phyloP scores from a whole-genome alignment of 2,888 invertebrate species.

The Clivina fossor region DNA sequence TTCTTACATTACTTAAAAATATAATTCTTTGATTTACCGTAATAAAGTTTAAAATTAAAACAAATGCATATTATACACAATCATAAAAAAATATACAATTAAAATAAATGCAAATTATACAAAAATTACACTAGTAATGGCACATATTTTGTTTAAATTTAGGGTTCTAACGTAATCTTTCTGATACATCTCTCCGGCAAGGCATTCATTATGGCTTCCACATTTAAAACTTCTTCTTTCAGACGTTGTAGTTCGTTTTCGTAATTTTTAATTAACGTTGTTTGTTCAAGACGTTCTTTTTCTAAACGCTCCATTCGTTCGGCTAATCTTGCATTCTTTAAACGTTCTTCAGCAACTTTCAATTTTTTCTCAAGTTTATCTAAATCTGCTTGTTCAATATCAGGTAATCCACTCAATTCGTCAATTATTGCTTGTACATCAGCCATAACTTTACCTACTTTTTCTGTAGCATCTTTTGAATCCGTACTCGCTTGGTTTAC shows the following conservation, averaged over 20 bases:
- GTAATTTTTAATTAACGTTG: slow-evolving; percentile 76
- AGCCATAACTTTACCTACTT: slow-evolving; percentile 77
- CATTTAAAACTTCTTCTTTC: slow-evolving; percentile 76
- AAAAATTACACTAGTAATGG: slow-evolving; percentile 27
- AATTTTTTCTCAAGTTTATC: slow-evolving; percentile 65
- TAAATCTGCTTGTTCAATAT: slow-evolving; percentile 69
- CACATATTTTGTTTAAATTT: slow-evolving; percentile 39
- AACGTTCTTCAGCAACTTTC: slow-evolving; percentile 68
- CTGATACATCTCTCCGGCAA: slow-evolving; percentile 82
- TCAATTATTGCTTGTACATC: slow-evolving; percentile 78
- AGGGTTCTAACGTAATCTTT: slow-evolving; percentile 73
- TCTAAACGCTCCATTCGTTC: slow-evolving; percentile 73
- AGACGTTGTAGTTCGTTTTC: slow-evolving; percentile 73
- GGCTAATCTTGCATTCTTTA: slow-evolving; percentile 73
- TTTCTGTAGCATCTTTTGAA: slow-evolving; percentile 76
- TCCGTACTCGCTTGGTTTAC: slow-evolving; percentile 87
- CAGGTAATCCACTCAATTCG: slow-evolving; percentile 73
- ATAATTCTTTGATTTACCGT: slow-evolving; percentile 17
- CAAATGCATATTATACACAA: slow-evolving; percentile 21
- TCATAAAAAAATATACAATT: slow-evolving; percentile 22
- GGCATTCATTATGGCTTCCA: slow-evolving; percentile 76
- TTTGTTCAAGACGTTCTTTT: slow-evolving; percentile 58
- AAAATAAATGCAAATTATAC: slow-evolving; percentile 30
- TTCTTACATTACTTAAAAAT: slow-evolving; percentile 6
- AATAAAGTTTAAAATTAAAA: slow-evolving; percentile 22